Conservation (phyloP, 2,888 invertebrate genomes). For the Drosophila paranaensis region DNA sequence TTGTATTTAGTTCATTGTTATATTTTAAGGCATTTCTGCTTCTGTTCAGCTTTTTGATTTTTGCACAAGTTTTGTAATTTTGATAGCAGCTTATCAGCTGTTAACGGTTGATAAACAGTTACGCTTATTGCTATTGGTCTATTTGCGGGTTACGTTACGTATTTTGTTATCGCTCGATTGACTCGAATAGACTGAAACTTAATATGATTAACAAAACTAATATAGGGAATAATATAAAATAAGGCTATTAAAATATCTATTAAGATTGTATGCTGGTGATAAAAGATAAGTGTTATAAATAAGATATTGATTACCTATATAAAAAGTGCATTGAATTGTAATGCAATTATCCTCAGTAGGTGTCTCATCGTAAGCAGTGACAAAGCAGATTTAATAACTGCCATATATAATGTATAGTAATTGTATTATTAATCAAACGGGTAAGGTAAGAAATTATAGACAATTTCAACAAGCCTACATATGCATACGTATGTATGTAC, state of each 20-base stretch:
- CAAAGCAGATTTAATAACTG: neutral
- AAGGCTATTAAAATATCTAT: neutral
- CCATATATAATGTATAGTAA: neutral
- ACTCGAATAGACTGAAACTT: neutral
- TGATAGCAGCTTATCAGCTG: slow-evolving; percentile 32
- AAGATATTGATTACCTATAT: neutral
- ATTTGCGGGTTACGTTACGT: neutral
- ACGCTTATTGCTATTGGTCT: slow-evolving; percentile 5
- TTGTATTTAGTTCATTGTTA: neutral
- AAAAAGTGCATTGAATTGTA: neutral
- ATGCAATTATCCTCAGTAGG: neutral
- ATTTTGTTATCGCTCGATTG: neutral
- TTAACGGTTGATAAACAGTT: slow-evolving; percentile 20
- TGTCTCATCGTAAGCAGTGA: neutral
- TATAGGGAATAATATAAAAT: neutral
- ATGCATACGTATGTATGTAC: neutral
- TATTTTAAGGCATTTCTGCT: neutral
- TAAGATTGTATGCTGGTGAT: neutral
- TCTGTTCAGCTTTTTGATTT: neutral
- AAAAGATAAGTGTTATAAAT: too few species aligned
- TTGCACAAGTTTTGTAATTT: neutral
- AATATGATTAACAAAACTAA: neutral
- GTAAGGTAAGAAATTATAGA: neutral
- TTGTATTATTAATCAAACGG: neutral
- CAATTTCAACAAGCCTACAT: neutral